phyloP scores from a whole-genome alignment of 1,140 invertebrate species.

The Drosophila sp. region DNA sequence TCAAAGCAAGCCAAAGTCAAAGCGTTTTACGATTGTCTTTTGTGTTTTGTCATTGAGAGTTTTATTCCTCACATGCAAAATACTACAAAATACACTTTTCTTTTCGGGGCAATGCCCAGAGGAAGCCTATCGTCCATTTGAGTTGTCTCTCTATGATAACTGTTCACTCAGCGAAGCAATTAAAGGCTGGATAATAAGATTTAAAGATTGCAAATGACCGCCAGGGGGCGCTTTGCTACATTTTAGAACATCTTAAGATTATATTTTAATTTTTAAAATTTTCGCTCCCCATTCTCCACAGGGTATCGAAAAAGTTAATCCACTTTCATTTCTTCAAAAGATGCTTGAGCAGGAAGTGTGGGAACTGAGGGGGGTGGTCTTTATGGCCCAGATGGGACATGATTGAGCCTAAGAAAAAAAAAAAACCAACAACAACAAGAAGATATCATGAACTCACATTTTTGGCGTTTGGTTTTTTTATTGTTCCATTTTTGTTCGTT shows the following conservation, averaged over 20 bases:
- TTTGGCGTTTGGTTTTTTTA: not conserved
- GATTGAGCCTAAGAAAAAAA: not conserved
- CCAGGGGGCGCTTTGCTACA: too few relatives aligned
- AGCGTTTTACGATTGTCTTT: conserved; percentile 10
- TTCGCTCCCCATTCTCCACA: not conserved
- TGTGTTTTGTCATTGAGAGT: conserved; percentile 1
- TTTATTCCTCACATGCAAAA: not conserved
- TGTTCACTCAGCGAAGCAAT: too few relatives aligned
- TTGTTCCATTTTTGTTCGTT: conserved; percentile 4
- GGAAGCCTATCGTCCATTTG: too few relatives aligned
- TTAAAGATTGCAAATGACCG: too few relatives aligned
- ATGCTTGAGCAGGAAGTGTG: not conserved
- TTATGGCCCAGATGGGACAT: conserved; percentile 10
- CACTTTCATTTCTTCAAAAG: not conserved
- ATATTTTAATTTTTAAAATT: not conserved
- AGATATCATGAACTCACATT: conserved; percentile 7
- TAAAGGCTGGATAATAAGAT: too few relatives aligned
- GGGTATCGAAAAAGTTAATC: conserved; percentile 8
- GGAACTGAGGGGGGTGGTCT: not conserved
- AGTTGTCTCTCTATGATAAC: too few relatives aligned
- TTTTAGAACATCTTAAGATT: not conserved
- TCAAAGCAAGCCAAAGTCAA: conserved; percentile 6
- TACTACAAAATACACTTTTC: not conserved
- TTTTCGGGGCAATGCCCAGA: not conserved
- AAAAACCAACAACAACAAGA: not conserved